These are phyloP conservation scores for Mycetomoellerius zeteki DNA, from an alignment of 1,140 invertebrate species.

Conservation along the genomic window DNA sequence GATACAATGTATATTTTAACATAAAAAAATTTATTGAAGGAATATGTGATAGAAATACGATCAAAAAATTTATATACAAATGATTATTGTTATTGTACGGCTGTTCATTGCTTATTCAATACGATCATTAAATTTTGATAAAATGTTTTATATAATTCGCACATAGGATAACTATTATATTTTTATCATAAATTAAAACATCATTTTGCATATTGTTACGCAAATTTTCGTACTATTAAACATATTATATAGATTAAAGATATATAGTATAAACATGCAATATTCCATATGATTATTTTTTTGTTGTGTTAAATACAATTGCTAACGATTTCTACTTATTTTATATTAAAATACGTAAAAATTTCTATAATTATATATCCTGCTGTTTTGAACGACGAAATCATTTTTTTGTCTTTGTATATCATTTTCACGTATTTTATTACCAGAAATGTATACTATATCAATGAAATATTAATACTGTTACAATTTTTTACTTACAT, in stretches of 20 bases:
- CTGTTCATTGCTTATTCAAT: slow-evolving; percentile 27
- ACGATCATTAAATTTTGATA: neutral
- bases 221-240: slow-evolving; percentile 11
- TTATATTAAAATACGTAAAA: neutral
- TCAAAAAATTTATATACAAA: slow-evolving; percentile 40
- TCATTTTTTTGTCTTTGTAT: neutral
- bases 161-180: neutral
- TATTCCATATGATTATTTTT: slow-evolving; percentile 18
- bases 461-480: slow-evolving; percentile 40
- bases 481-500: slow-evolving; percentile 18
- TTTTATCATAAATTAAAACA: slow-evolving; percentile 26
- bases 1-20: slow-evolving; percentile 3
- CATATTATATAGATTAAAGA: slow-evolving; percentile 33
- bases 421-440: neutral
- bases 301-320: slow-evolving; percentile 15
- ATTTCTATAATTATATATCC: slow-evolving; percentile 28
- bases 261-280: slow-evolving; percentile 11
- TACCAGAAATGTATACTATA: slow-evolving; percentile 38
- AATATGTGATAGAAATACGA: neutral
- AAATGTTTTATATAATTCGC: slow-evolving; percentile 24
- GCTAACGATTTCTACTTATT: slow-evolving; percentile 24
- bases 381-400: slow-evolving; percentile 12
- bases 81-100: slow-evolving; percentile 40
- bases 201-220: slow-evolving; percentile 8
- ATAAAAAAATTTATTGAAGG: slow-evolving; percentile 43